Percentiles rank a stretch among this genome's conserved stretches.
Evolutionary conservation across 2,888 invertebrate species (phyloP).

Genomic region (Diabrotica balteata): DNA sequence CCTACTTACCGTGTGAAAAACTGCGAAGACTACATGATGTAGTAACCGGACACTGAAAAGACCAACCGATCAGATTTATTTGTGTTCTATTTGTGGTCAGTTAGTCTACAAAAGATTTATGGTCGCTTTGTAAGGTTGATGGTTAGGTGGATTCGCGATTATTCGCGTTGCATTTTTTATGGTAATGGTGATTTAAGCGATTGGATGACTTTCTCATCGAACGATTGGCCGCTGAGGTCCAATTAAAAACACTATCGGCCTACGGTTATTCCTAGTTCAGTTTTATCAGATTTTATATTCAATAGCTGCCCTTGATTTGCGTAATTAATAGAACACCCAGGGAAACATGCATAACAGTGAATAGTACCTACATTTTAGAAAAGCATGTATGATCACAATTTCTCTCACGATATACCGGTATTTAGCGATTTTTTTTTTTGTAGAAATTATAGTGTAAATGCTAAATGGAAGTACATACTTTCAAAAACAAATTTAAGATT

Average conservation of each 20-base stretch:
- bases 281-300: conserved; percentile 1
- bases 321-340: no score
- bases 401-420: no score
- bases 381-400: no score
- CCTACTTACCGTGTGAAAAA: conserved; percentile 12
- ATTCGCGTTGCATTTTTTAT: background rate
- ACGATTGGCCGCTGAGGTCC: background rate
- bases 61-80: conserved; percentile 6
- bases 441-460: no score
- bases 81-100: conserved; percentile 16
- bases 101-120: conserved; percentile 8
- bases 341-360: background rate
- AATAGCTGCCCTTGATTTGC: background rate
- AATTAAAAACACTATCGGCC: conserved; percentile 2
- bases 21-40: conserved; percentile 2
- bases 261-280: conserved; percentile 1
- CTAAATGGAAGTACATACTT: no score
- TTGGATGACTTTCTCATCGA: background rate
- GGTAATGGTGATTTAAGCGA: background rate
- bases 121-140: conserved; percentile 14
- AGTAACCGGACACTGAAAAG: conserved; percentile 12
- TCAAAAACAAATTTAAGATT: no score
- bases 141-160: background rate
- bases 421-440: no score
- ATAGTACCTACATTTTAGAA: background rate